Conservation (phyloP, 1,140 invertebrate species). For the Drosophila parvula region DNA sequence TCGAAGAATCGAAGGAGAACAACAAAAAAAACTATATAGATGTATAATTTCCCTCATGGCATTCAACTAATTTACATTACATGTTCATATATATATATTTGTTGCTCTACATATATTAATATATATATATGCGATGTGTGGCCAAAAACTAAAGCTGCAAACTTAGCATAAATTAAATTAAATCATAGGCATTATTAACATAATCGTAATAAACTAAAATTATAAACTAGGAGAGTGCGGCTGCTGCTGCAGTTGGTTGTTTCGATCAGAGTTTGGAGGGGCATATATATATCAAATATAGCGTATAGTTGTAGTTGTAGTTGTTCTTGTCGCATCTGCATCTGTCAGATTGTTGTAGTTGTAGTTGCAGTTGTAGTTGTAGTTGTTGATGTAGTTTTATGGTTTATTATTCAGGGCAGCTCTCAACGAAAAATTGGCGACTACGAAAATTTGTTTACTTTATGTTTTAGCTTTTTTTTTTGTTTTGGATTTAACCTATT, state of each 20-base stretch:
- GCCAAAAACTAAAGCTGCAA: constrained; percentile 44
- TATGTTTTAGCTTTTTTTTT: constrained; percentile 45
- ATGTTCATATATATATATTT: constrained; percentile 11
- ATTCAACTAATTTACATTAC: constrained; percentile 60
- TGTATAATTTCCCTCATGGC: constrained; percentile 35
- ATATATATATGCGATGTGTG: constrained; percentile 19
- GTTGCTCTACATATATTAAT: constrained; percentile 15
- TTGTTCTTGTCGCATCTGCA: constrained; percentile 36
- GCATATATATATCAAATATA: constrained; percentile 21
- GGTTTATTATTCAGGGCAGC: constrained; percentile 62
- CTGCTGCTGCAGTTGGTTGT: constrained; percentile 34
- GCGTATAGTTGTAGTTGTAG: constrained; percentile 38
- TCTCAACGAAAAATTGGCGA: constrained; percentile 76
- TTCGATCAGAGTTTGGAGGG: constrained; percentile 55
- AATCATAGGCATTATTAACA: constrained; percentile 42
- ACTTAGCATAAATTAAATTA: constrained; percentile 65
- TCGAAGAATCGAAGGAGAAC: constrained; percentile 19
- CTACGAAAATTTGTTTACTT: constrained; percentile 73
- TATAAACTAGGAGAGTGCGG: constrained; percentile 69
- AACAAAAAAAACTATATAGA: constrained; percentile 15
- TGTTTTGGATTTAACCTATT: constrained; percentile 47
- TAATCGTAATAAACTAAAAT: constrained; percentile 55
- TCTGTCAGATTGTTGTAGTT: constrained; percentile 40
- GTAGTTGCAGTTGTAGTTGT: constrained; percentile 29
- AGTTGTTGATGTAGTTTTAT: constrained; percentile 45